phyloP scores from a whole-genome alignment of 2,113 vertebrate genomes.

The Chloropsis cyanopogon region DNA sequence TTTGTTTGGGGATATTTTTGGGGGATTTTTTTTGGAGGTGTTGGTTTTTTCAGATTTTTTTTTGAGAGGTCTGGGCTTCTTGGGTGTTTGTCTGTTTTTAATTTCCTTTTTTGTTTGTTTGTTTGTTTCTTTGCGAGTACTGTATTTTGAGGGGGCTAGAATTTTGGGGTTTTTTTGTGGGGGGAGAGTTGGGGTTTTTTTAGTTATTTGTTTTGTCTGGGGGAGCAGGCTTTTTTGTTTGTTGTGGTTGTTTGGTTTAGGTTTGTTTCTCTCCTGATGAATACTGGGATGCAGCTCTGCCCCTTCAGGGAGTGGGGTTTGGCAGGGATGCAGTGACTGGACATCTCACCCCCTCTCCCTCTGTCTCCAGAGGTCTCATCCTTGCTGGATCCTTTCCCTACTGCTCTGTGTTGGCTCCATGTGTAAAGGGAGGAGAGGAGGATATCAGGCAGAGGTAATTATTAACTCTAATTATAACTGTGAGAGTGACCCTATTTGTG shows the following conservation, averaged over 20 bases:
- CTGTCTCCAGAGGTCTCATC: neutral
- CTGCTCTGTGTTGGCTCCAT: neutral
- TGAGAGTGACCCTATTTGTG: neutral
- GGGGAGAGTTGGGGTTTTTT: neutral
- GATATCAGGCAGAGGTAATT: neutral
- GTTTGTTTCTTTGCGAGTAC: neutral
- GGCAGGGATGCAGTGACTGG: neutral
- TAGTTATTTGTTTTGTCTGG: neutral
- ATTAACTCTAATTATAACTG: neutral
- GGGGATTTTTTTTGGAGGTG: neutral
- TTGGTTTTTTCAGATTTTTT: neutral
- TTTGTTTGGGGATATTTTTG: neutral
- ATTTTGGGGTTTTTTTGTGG: neutral
- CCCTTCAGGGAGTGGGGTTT: neutral
- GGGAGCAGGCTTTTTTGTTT: neutral
- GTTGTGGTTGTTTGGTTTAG: neutral
- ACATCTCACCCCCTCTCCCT: neutral
- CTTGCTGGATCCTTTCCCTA: neutral
- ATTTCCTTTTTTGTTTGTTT: neutral
- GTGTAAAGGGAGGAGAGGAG: neutral
- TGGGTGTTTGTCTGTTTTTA: neutral
- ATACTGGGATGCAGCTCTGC: rapidly evolving
- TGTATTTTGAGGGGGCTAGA: neutral
- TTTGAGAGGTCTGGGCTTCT: neutral
- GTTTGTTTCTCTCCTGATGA: neutral